Evolutionary conservation across 2,113 vertebrate genomes (phyloP), one percentile per base, ranked within the genome.

Genomic region (Lanius collurio): DNA sequence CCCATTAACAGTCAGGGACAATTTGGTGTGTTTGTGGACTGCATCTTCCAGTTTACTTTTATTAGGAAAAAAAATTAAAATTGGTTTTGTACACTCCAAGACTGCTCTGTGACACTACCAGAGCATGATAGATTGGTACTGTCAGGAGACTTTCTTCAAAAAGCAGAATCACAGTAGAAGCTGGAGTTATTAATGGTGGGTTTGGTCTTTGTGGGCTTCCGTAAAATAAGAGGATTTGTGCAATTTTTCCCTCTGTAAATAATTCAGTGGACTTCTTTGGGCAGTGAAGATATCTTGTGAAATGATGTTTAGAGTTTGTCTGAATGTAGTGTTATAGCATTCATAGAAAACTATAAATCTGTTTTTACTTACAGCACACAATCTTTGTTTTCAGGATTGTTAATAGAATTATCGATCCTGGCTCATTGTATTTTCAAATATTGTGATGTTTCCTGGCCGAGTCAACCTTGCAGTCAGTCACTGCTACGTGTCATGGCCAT

Each of bases 61-160:
- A 24, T 33, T 4, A 16, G 23, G 8, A 57, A 53, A 55, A 31
- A 60, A 26, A 4, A 1, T 6, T 15, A 15, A 16, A 41, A 3
- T 2, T 12, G 3, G 5, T 2, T 59, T 87, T 75, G 2, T 59
- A 3, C 2, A 1, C 19, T 76, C 15, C 4, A 6, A 4, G 71
- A 9, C 19, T 75, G 26, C 21, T 69, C n/a, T 13, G 1, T 55
- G 23, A 17, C 2, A 0, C 22, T 85, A 15, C 31, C 26, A 67
- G 44, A 50, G 35, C 4, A 3, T 19, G 16, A 15, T 41, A 23
- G 24, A 3, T 59, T 15, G 12, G 5, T 73, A 20, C 46, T 57
- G 8, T 41, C 17, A n/a, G 31, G 59, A 69, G 13, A 15, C 11
- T 44, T 63, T 6, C 10, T 81, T 94, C 21, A 67, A 39, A 87